Base-by-base conservation (phyloP, 2,113 vertebrate species). In the Muntiacus muntjak region DNA sequence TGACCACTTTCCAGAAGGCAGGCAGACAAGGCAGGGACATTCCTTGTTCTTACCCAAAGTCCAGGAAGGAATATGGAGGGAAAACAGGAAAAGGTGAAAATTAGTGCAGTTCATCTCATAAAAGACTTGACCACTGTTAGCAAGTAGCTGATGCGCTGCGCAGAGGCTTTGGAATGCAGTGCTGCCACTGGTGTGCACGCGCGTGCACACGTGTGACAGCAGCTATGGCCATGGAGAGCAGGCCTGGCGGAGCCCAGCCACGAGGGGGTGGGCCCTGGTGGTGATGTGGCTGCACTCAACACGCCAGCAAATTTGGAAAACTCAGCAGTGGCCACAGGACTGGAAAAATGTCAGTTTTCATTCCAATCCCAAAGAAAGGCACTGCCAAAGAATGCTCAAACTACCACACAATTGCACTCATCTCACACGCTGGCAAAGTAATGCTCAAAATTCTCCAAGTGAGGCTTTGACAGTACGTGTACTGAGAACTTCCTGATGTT, bases 171-270 rank as follows among this genome's bases (percentile, higher is more conserved):
- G 93, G 95, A 36, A 43, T 83, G 97, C 96, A 11, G 60, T 78
- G 98, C 84, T 94, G 26, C 89, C 91, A 9, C 26, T 89, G 0
- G 98, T 94, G 97, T 76, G 97, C 90, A 87, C 87, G 67, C 36
- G 86, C 54, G 97, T 82, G 98, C 47, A 96, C 15, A 95, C 36
- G 97, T 87, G 93, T 97, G 98, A 95, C 97, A 96, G 97, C 96
- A 93, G 97, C 94, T 26, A 85, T 60, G 96, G 95, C 92, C 40
- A 88, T 97, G 98, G 92, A 97, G 91, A 97, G 98, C 95, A 87
- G 33, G 94, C 96, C 81, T 84, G 92, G 83, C 30, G 50, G 98
- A 90, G 54, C 47, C 93, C 58, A 85, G 86, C 79, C 43, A 76
- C 89, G 6, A 85, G 60, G 94, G 67, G 71, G 87, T 87, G 40